phyloP scores from a whole-genome alignment of 2,797 vertebrate genomes.

The Acanthurus tractus region DNA sequence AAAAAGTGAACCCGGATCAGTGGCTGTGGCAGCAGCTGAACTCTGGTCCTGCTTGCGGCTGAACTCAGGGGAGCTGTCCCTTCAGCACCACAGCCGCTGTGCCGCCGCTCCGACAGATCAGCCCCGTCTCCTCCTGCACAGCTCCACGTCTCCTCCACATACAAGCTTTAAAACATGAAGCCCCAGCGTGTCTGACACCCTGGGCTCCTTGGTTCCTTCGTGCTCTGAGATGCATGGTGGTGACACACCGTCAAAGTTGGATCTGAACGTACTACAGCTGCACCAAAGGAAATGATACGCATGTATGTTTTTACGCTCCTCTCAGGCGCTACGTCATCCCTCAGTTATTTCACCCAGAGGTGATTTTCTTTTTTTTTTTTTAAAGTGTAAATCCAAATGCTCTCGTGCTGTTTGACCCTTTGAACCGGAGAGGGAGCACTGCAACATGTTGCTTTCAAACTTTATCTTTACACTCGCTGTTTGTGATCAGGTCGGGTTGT shows the following conservation, averaged over 20 bases:
- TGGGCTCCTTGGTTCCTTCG: slow-evolving; percentile 7
- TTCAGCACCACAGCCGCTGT: slow-evolving; percentile 77
- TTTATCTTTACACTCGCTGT: slow-evolving; percentile 48
- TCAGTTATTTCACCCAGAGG: background rate
- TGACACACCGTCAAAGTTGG: slow-evolving; percentile 53
- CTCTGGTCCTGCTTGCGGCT: slow-evolving; percentile 20
- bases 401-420: background rate
- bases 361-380: background rate
- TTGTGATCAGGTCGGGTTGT: background rate
- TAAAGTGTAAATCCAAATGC: background rate
- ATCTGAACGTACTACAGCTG: background rate
- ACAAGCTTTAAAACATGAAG: no score
- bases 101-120: background rate
- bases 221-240: slow-evolving; percentile 3
- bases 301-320: background rate
- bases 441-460: slow-evolving; percentile 80
- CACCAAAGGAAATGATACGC: background rate
- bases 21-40: slow-evolving; percentile 12
- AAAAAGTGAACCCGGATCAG: background rate
- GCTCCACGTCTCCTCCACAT: background rate
- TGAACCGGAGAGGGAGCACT: slow-evolving; percentile 10
- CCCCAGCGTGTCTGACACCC: background rate
- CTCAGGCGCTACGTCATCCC: slow-evolving; percentile 10
- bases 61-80: slow-evolving; percentile 75
- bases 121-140: background rate